Conservation (phyloP, 2,797 vertebrate genomes). For the Parotocinclus haroldoi region DNA sequence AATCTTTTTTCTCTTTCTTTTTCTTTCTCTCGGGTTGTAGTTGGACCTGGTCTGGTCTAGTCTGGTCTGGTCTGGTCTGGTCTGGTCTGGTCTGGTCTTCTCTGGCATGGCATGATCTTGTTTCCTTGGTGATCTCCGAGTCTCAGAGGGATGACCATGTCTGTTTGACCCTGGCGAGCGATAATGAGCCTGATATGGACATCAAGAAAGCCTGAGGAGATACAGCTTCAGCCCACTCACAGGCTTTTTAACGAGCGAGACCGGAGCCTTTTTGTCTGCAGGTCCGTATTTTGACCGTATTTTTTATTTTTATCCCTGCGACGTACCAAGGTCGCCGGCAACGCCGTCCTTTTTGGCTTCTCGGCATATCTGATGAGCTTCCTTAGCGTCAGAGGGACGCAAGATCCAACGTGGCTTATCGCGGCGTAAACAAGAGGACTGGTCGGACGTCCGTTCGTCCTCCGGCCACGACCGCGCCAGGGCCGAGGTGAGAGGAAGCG, state of each 20-base stretch:
- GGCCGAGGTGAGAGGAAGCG: constrained; percentile 43
- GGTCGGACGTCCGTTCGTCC: constrained; percentile 34
- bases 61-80: too few relatives aligned
- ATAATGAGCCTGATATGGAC: constrained; percentile 70
- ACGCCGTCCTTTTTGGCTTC: constrained; percentile 51
- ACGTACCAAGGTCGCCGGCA: constrained; percentile 74
- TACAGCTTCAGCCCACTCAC: constrained; percentile 59
- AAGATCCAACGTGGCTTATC: constrained; percentile 42
- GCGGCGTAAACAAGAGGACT: constrained; percentile 61
- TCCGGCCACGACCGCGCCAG: constrained; percentile 57
- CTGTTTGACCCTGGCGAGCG: constrained; percentile 63
- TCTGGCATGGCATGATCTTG: too few relatives aligned
- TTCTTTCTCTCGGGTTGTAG: neutral
- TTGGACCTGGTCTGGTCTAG: constrained; percentile 6
- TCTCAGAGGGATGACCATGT: constrained; percentile 55
- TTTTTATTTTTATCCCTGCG: constrained; percentile 16
- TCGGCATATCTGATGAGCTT: constrained; percentile 64
- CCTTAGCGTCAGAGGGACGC: constrained; percentile 56
- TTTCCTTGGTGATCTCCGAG: constrained; percentile 60
- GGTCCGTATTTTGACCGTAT: too few relatives aligned
- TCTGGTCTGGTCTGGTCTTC: too few relatives aligned
- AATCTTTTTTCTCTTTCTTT: neutral
- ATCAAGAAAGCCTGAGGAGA: constrained; percentile 63
- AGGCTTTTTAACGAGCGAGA: constrained; percentile 62
- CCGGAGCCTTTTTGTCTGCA: constrained; percentile 39